Conservation (phyloP, 1,140 invertebrate genomes). For the Conus betulinus region DNA sequence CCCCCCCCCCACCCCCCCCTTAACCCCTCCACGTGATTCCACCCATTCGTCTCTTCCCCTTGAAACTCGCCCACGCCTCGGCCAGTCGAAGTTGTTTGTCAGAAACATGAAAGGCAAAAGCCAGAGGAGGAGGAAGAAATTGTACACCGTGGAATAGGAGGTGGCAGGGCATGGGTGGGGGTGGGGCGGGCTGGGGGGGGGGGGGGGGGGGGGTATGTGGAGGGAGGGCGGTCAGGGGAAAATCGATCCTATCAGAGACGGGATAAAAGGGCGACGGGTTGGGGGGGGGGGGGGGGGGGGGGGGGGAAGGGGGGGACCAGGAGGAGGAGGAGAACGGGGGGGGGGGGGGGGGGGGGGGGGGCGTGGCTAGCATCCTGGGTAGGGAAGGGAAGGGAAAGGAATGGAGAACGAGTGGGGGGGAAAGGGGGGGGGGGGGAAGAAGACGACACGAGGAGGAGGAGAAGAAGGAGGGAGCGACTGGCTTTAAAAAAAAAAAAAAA, state of each 20-base stretch:
- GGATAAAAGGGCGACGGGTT: too few species aligned
- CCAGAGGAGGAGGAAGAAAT: neutral
- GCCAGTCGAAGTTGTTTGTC: too few species aligned
- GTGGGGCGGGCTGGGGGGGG: too few species aligned
- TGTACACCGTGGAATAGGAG: neutral
- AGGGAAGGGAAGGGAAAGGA: neutral
- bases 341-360: too few species aligned
- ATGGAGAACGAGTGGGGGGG: neutral
- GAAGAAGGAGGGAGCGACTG: neutral
- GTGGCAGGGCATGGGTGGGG: too few species aligned
- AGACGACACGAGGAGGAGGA: neutral
- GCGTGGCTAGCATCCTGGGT: too few species aligned
- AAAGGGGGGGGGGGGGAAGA: neutral
- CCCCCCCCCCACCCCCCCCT: neutral
- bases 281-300: too few species aligned
- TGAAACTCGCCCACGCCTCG: neutral
- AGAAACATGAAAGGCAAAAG: neutral
- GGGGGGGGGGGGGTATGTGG: too few species aligned
- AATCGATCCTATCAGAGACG: too few species aligned
- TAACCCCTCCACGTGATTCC: conserved; percentile 30
- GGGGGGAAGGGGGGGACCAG: too few species aligned
- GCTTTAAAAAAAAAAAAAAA: neutral
- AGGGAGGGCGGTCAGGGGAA: too few species aligned
- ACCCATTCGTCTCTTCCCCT: neutral
- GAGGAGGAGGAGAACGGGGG: too few species aligned